phyloP scores from a whole-genome alignment of 92 coral and sea anemone species.

The Porites evermanni region DNA sequence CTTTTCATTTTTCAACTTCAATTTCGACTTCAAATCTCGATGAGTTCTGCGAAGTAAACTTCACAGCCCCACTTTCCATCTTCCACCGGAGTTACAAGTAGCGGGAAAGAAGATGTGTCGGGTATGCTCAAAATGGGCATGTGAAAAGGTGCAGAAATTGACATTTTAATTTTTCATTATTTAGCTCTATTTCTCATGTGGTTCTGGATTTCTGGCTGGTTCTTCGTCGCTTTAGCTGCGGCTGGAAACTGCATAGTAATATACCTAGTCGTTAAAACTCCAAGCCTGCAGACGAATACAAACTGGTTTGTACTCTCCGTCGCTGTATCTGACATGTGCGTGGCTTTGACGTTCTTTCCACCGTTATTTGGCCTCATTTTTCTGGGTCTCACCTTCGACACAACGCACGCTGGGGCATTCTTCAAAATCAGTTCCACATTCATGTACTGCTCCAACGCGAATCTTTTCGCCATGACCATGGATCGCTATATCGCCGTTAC shows the following conservation, averaged over 20 bases:
- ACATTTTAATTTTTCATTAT: background rate
- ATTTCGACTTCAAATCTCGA: no score
- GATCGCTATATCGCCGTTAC: constrained; percentile 55
- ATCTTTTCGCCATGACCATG: constrained; percentile 28
- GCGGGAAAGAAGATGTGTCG: no score
- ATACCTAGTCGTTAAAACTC: background rate
- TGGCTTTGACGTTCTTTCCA: background rate
- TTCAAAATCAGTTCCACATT: constrained; percentile 1
- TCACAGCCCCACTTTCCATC: no score
- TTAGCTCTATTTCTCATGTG: background rate
- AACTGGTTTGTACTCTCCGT: background rate
- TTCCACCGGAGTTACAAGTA: no score
- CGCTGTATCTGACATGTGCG: constrained; percentile 1
- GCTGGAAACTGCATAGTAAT: background rate
- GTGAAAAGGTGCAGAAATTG: no score
- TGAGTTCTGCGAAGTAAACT: no score
- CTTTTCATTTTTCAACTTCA: no score
- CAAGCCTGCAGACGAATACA: background rate
- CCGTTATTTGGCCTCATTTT: background rate
- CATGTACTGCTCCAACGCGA: constrained; percentile 5
- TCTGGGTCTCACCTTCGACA: background rate
- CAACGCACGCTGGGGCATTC: background rate
- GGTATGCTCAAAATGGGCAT: no score
- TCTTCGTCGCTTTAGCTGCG: background rate
- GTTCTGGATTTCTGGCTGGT: constrained; percentile 11